phyloP scores from a whole-genome alignment of 2,113 vertebrate species.

The Cyrtonyx montezumae region DNA sequence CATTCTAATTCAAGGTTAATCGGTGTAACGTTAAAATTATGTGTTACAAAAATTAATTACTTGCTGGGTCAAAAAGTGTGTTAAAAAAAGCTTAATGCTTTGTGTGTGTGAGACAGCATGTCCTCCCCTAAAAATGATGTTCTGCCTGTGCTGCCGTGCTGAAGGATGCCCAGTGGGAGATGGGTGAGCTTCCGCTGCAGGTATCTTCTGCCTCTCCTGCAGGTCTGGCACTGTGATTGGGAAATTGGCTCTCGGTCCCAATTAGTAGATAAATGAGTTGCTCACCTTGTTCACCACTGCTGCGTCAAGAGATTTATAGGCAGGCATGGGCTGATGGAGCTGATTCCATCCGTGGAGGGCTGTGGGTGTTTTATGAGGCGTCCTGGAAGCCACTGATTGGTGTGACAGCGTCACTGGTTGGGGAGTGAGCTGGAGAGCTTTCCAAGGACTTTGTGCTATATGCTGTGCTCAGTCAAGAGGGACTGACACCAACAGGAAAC shows the following conservation, averaged over 20 bases:
- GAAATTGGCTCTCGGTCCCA: slow-evolving; percentile 65
- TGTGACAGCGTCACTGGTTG: background rate
- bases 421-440: background rate
- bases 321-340: slow-evolving; percentile 20
- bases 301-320: slow-evolving; percentile 60
- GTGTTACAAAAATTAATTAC: slow-evolving; percentile 79
- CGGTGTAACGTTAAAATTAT: slow-evolving; percentile 80
- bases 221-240: slow-evolving; percentile 50
- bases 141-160: background rate
- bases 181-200: slow-evolving; percentile 32
- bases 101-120: slow-evolving; percentile 28
- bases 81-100: slow-evolving; percentile 64
- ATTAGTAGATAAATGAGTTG: slow-evolving; percentile 68
- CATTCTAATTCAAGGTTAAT: slow-evolving; percentile 80
- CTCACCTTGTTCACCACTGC: slow-evolving; percentile 51
- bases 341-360: background rate
- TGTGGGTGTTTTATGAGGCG: background rate
- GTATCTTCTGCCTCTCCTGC: slow-evolving; percentile 34
- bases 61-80: slow-evolving; percentile 71
- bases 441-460: background rate
- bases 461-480: background rate
- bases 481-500: background rate
- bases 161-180: slow-evolving; percentile 2
- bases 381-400: background rate
- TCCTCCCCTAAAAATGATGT: slow-evolving; percentile 36